Conservation (phyloP, 2,113 vertebrate species). For the Machaerirhynchus nigripectus region DNA sequence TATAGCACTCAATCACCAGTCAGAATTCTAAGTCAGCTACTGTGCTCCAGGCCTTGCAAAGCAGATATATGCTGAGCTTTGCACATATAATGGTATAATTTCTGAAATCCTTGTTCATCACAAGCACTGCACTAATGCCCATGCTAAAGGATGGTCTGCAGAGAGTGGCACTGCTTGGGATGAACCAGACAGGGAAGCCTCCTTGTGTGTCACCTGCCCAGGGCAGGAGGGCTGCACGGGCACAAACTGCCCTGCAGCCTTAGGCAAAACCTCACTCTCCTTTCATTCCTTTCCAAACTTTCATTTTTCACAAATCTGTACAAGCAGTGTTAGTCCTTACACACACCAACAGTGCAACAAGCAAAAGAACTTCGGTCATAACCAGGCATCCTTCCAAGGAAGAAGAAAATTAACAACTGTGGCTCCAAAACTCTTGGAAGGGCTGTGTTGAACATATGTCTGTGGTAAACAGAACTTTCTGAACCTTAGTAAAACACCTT, state of each 20-base stretch:
- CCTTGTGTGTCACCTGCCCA: background rate
- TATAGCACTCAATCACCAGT: background rate
- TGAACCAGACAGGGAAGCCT: background rate
- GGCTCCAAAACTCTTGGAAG: background rate
- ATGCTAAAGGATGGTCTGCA: background rate
- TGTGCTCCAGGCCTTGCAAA: background rate
- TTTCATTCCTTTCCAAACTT: background rate
- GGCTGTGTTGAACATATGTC: background rate
- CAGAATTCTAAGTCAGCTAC: background rate
- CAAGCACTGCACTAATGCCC: fast-evolving
- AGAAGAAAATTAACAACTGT: background rate
- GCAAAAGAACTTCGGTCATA: background rate
- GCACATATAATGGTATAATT: background rate
- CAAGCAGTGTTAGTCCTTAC: background rate
- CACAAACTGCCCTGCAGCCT: background rate
- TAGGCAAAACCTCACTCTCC: background rate
- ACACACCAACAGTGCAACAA: background rate
- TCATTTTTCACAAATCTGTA: background rate
- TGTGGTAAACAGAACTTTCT: background rate
- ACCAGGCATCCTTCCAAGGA: background rate
- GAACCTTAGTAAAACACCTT: background rate
- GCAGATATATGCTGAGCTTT: background rate
- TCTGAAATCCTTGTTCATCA: background rate
- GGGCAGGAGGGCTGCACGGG: background rate
- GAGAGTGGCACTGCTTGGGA: background rate